These are phyloP conservation scores for Arenaria interpres DNA, from an alignment of 2,113 vertebrate genomes.

Conservation along the genomic window DNA sequence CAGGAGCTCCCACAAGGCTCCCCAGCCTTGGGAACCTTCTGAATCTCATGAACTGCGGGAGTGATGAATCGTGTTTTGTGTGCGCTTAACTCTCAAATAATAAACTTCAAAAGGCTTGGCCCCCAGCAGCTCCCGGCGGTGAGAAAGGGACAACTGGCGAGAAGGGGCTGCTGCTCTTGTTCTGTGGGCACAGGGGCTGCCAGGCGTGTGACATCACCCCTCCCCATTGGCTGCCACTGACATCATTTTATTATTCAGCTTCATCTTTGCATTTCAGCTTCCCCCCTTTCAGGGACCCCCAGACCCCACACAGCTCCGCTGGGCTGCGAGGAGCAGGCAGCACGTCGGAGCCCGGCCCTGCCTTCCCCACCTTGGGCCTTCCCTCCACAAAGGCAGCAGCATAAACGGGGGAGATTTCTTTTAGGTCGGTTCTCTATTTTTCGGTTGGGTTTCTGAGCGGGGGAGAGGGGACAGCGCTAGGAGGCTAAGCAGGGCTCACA, in stretches of 20 bases:
- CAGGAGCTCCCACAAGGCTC: background rate
- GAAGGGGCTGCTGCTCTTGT: background rate
- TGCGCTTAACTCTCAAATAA: background rate
- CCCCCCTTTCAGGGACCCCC: constrained; percentile 62
- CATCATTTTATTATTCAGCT: constrained; percentile 75
- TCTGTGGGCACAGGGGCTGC: background rate
- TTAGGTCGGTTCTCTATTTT: no score
- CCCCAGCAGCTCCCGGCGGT: background rate
- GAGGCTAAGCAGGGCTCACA: background rate
- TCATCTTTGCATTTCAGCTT: constrained; percentile 38
- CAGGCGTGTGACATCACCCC: constrained; percentile 40
- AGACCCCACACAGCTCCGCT: constrained; percentile 33
- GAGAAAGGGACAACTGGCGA: background rate
- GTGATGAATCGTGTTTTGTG: background rate
- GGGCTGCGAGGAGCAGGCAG: background rate
- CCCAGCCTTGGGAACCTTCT: background rate
- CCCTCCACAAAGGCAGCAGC: background rate
- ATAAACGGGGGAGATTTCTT: background rate
- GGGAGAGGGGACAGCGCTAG: accelerated
- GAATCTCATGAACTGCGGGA: background rate
- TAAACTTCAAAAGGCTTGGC: background rate
- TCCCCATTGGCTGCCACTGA: constrained; percentile 77
- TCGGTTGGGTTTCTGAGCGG: background rate
- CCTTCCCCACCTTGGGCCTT: background rate
- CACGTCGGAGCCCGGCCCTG: background rate